Conservation (phyloP, 2,113 vertebrate genomes). For the Nyctibius bracteatus region DNA sequence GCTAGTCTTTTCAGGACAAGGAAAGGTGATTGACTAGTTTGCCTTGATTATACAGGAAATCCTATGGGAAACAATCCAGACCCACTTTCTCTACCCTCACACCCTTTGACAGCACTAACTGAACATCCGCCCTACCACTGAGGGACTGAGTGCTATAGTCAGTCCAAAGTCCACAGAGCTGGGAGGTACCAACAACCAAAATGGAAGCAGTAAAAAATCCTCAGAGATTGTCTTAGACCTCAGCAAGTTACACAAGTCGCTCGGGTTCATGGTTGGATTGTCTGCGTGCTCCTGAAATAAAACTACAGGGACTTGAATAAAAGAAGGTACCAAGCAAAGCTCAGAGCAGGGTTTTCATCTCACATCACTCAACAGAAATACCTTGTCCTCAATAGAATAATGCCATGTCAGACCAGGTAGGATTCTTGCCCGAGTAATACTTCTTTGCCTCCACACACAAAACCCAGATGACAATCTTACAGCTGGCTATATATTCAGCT, state of each 20-base stretch:
- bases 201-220: background rate
- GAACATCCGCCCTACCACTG: background rate
- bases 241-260: background rate
- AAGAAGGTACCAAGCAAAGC: background rate
- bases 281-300: background rate
- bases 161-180: background rate
- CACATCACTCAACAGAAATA: background rate
- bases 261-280: rapidly evolving
- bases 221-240: background rate
- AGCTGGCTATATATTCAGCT: background rate
- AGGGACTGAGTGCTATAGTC: background rate
- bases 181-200: background rate
- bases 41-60: background rate
- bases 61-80: background rate
- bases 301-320: background rate
- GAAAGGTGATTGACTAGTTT: background rate
- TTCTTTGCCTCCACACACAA: background rate
- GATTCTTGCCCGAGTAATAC: background rate
- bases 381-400: background rate
- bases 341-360: background rate
- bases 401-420: background rate
- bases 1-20: background rate
- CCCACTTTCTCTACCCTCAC: background rate
- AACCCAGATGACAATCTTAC: background rate
- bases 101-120: background rate